Evolutionary conservation across 2,113 vertebrate genomes (phyloP), one percentile per base, ranked within the genome.

Genomic region (Nannospalax galili): DNA sequence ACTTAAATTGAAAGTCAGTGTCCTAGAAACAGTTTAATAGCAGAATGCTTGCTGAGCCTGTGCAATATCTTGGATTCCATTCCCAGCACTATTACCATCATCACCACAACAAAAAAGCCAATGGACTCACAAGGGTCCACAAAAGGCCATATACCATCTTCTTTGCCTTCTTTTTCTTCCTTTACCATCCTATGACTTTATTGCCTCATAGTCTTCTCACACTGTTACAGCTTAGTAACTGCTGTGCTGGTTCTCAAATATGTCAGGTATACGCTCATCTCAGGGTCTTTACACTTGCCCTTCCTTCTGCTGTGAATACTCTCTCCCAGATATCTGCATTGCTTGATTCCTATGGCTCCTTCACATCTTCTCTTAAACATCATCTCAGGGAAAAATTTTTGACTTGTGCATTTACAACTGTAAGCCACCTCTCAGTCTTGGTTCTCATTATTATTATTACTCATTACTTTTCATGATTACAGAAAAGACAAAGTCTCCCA

Each of bases 1-100:
- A 80, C 40, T 91, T 85, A 85, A 74, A 79, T 87, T 58, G 73
- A 91, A 67, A 94, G 62, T 24, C 37, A 79, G 9, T 45, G 26
- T 80, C 28, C 26, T 10, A 70, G 22, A 24, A 70, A 56, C 7
- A 24, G 17, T 17, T 58, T 22, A 58, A 2, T 37, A 35, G 35
- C 24, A 26, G 24, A 72, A 37, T 58, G n/a, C 35, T 20, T 58
- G 26, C 67, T 70, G 6, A n/a, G 22, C 15, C n/a, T 72, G 69
- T 40, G 9, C 48, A 30, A 87, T 16, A 26, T 35, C 48, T 70
- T 58, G 24, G 17, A 11, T 84, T 85, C 64, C 45, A 24, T 52
- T 4, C 30, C 42, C 8, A n/a, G 10, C 28, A 35, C 37, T 28
- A 28, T n/a, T 26, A 24, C 28, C 64, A 84, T 40, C 3, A 22